These are phyloP conservation scores for Andrena trimmerana DNA, from an alignment of 2,888 invertebrate species.

Conservation along the genomic window DNA sequence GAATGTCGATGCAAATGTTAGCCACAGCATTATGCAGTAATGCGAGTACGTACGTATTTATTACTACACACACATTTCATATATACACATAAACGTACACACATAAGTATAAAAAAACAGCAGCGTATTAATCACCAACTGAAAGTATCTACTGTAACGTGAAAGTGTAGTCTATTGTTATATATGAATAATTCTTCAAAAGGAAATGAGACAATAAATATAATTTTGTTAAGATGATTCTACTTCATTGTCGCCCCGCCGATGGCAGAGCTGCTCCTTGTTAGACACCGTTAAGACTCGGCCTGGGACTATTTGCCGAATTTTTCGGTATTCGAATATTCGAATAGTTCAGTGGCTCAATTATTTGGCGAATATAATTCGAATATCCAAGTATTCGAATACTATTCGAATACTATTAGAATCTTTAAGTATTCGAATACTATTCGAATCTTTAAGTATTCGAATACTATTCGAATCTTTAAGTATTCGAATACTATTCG, in stretches of 20 bases:
- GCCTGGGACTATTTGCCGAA: too few species aligned
- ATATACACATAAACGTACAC: conserved; percentile 52
- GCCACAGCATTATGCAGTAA: conserved; percentile 61
- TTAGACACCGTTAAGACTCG: not conserved
- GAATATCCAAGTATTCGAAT: too few species aligned
- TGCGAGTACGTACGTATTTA: conserved; percentile 64
- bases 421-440: too few species aligned
- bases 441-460: too few species aligned
- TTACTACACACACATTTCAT: conserved; percentile 53
- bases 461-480: too few species aligned
- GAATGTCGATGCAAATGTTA: conserved; percentile 74
- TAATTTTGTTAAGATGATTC: conserved; percentile 81
- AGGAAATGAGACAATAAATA: conserved; percentile 84
- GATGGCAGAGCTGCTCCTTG: not conserved
- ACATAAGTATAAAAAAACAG: conserved; percentile 45
- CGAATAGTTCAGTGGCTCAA: too few species aligned
- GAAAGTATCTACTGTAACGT: conserved; percentile 79
- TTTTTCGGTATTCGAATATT: too few species aligned
- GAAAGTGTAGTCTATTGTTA: conserved; percentile 82
- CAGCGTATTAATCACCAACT: conserved; percentile 68
- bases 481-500: too few species aligned
- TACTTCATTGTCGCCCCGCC: conserved; percentile 5
- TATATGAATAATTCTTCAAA: conserved; percentile 79
- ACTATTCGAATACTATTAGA: too few species aligned
- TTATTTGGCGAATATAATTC: too few species aligned